Base-by-base conservation (phyloP, 2,888 invertebrate genomes). In the Leptinotarsa tumamoca region DNA sequence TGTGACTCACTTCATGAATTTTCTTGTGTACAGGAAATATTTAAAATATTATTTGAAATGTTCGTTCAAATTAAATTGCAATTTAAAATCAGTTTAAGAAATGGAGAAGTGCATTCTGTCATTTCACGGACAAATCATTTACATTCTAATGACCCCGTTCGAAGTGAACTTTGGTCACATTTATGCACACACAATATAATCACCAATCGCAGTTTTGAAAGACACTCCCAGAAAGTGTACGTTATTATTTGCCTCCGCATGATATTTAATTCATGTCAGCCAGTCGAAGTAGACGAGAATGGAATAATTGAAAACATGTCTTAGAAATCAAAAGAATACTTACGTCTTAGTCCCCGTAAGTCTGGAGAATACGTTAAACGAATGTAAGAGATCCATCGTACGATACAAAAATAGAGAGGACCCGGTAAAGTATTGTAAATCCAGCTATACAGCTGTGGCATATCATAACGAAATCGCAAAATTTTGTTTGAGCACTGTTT, bases 141-240 rank as follows among this genome's bases (percentile, higher is more conserved):
- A 18, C 58, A n/a, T n/a, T 58, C 21, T 63, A 63, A 63, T 63
- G 27, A n/a, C n/a, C 43, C 17, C 51, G n/a, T 54, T 27, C 27
- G 21, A 4, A 10, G 33, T 54, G 54, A 18, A 27, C 27, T 27
- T 4, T 18, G 54, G 3, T 68, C 33, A 14, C 68, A 54, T 68
- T 33, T 68, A 68, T 68, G 68, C 68, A 54, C 27, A 68, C 68
- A 54, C 68, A 68, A 33, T 33, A 68, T 54, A 68, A 33, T 68
- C 54, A 54, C 68, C 51, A 23, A n/a, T 43, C 18, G 68, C 68
- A 68, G 23, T 68, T 68, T 68, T 54, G 3, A 68, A 33, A 52
- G 27, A 68, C 68, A 68, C 68, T 68, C 68, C 68, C 52, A 52
- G 52, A 68, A 54, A 68, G 51, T 68, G 68, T 33, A 68, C 54